These are phyloP conservation scores for Cairina moschata DNA, from an alignment of 2,113 vertebrate species.

Conservation along the genomic window DNA sequence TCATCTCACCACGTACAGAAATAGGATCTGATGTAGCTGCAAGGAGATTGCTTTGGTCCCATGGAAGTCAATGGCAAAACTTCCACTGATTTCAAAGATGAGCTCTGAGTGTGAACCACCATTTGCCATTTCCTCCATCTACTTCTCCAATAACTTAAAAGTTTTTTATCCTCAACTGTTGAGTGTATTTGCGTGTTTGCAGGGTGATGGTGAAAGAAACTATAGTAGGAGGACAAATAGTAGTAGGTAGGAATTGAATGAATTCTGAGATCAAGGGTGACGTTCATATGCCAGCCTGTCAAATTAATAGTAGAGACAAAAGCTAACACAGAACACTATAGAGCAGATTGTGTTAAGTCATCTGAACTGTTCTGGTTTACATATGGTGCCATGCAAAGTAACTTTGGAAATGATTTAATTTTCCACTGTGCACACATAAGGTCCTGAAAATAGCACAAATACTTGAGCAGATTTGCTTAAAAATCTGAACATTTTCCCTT, in stretches of 20 bases:
- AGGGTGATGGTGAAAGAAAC: background rate
- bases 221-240: background rate
- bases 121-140: background rate
- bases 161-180: background rate
- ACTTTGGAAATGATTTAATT: background rate
- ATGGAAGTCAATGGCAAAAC: background rate
- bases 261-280: background rate
- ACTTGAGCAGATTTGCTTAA: background rate
- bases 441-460: background rate
- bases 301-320: background rate
- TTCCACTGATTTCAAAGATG: background rate
- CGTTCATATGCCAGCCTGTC: background rate
- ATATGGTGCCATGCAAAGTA: background rate
- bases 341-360: background rate
- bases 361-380: background rate
- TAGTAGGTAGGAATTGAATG: background rate
- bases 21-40: background rate
- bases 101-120: background rate
- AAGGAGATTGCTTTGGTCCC: background rate
- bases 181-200: background rate
- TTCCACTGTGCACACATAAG: background rate
- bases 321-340: background rate
- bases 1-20: background rate
- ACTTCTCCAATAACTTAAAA: background rate
- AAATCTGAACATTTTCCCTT: background rate